phyloP scores from a whole-genome alignment of 2,113 vertebrate species.

The Barnardius zonarius region DNA sequence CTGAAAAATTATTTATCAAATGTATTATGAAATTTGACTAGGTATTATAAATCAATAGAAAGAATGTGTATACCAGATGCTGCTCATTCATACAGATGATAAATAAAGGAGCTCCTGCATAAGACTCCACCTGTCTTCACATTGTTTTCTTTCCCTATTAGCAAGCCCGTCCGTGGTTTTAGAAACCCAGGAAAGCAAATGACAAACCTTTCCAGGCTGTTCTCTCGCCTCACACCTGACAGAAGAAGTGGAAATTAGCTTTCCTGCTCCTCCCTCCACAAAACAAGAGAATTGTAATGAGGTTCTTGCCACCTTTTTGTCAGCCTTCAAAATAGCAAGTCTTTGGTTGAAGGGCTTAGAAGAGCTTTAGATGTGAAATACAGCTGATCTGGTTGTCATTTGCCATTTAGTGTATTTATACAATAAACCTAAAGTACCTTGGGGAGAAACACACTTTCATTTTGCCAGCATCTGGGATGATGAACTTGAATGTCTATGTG shows the following conservation, averaged over 20 bases:
- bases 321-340: not conserved
- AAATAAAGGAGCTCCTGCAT: not conserved
- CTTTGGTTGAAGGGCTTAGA: not conserved
- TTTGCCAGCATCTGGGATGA: not conserved
- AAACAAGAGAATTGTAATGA: not conserved
- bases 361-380: not conserved
- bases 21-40: not conserved
- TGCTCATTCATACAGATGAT: rapidly evolving
- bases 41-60: not conserved
- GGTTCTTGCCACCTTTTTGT: not conserved
- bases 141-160: not conserved
- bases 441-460: not conserved
- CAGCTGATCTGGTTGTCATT: not conserved
- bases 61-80: not conserved
- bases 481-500: not conserved
- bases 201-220: not conserved
- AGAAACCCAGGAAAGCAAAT: not conserved
- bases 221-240: not conserved
- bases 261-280: not conserved
- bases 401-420: not conserved
- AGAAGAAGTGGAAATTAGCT: not conserved
- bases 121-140: not conserved
- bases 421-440: not conserved
- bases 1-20: not conserved
- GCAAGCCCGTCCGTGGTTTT: not conserved